Evolutionary conservation across 2,797 vertebrate genomes (phyloP), one percentile per base, ranked within the genome.

Genomic region (Clarias laeviceps): DNA sequence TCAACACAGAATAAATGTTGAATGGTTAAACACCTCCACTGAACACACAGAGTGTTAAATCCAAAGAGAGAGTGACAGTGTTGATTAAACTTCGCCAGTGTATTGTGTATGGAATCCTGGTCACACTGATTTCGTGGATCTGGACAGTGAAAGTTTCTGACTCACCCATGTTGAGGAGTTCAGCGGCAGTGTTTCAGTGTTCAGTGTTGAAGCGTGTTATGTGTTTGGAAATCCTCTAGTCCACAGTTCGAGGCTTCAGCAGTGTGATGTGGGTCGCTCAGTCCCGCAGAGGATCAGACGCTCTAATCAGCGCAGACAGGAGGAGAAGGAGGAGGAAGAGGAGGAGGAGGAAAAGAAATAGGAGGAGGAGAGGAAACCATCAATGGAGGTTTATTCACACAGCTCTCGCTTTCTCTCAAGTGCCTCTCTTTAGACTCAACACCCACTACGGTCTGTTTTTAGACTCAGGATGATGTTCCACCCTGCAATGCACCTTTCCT

Each of bases 191-290:
- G 59, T 78, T 59, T 61, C 9, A 45, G 34, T 24, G 83, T 40
- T 59, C n/a, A 29, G 74, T 57, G 54, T 32, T 20, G 40, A 5
- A 15, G 17, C 24, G 27, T 32, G 24, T 45, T 50, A 29, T 40
- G 68, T 61, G 59, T 80, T 50, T 29, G 5, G 64, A 70, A 34
- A 59, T 84, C 84, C 56, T 68, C 37, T 80, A 85, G 78, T 85
- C 77, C 84, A 62, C 84, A 64, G 65, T 72, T 79, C 22, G 40
- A 86, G 29, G 65, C 73, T 74, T 32, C 32, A 45, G 61, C 56
- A 82, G 84, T 40, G 81, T 57, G 80, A 62, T 84, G 82, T 64
- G 82, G 84, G 84, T 86, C 82, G 74, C 76, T 83, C 66, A 74
- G 37, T 69, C 86, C 65, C 27, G 29, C 27, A 83, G 83, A 83